Base-by-base conservation (phyloP, 1,140 invertebrate genomes). In the Papilio xuthus region DNA sequence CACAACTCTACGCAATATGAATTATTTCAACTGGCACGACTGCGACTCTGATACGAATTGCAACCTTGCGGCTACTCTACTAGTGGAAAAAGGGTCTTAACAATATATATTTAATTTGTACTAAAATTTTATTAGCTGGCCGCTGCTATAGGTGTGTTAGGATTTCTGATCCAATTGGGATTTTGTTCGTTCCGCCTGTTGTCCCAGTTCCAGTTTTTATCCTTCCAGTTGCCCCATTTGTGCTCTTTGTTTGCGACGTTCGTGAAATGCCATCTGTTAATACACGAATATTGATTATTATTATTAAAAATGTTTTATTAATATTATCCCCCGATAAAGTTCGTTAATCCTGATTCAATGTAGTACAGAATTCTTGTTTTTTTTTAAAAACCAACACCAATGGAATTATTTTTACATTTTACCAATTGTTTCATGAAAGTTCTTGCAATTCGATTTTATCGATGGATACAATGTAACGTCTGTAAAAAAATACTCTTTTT, bases 201-300 rank as follows among this genome's bases (percentile, higher is more conserved):
- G 0, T 80, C 76, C 85, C 83, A 86, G 78, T 85, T 81, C 76
- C 15, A 71, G 18, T 81, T 80, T 13, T 73, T 78, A 41, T 71
- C 37, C 69, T 71, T 71, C 69, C 37, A 42, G 10, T 71, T 42
- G 69, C 10, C 56, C 56, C 56, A 60, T 23, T 60, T 60, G 7
- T 60, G 20, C 8, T 60, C 53, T n/a, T 60, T 60, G 56, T 26
- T 13, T 18, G 13, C 47, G 47, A 15, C 47, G 47, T 50, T 50
- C 9, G 1, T 9, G 56, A 23, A 12, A 47, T 47, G 15, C 20
- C 20, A 60, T 23, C 56, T 60, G 56, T 26, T 23, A 60, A 10
- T 60, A 60, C 20, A 60, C 20, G 23, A 60, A 6, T 37, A 37
- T 6, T 6, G 7, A 37, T 37, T 37, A 37, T 60, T 60, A 23